Conservation (phyloP, 2,797 vertebrate genomes). For the Hippocampus kuda region DNA sequence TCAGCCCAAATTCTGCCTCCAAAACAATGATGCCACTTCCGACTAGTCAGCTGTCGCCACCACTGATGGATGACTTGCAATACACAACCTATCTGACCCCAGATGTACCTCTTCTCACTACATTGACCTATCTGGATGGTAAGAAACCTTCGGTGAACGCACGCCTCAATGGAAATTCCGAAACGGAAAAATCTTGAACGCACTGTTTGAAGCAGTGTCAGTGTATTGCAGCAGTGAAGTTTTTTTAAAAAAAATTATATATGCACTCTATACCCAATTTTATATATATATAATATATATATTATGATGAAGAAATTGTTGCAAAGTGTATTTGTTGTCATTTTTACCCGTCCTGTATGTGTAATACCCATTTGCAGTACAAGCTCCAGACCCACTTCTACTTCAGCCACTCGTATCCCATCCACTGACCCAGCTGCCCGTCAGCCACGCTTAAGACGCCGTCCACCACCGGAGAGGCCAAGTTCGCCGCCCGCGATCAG, state of each 20-base stretch:
- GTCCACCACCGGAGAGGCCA: neutral
- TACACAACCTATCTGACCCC: conserved; percentile 81
- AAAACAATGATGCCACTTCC: conserved; percentile 69
- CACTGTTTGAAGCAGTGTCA: neutral
- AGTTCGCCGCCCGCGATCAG: too few species aligned
- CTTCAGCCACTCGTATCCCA: conserved; percentile 82
- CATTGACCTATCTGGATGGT: conserved; percentile 59
- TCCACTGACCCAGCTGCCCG: conserved; percentile 83
- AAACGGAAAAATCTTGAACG: neutral
- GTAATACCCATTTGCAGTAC: conserved; percentile 61
- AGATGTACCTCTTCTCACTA: conserved; percentile 76
- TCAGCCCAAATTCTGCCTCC: conserved; percentile 72
- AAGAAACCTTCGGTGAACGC: conserved; percentile 15
- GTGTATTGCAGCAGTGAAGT: too few species aligned
- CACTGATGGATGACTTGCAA: conserved; percentile 81
- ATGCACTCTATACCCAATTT: neutral
- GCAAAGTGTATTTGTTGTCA: neutral
- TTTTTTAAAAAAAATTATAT: too few species aligned
- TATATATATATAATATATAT: neutral
- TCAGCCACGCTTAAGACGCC: conserved; percentile 76
- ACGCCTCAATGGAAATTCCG: neutral
- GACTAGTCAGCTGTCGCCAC: conserved; percentile 74
- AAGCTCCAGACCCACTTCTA: conserved; percentile 78
- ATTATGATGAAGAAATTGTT: neutral
- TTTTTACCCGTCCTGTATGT: neutral